Evolutionary conservation across 2,797 vertebrate genomes (phyloP).

Genomic region (Aeoliscus strigatus): DNA sequence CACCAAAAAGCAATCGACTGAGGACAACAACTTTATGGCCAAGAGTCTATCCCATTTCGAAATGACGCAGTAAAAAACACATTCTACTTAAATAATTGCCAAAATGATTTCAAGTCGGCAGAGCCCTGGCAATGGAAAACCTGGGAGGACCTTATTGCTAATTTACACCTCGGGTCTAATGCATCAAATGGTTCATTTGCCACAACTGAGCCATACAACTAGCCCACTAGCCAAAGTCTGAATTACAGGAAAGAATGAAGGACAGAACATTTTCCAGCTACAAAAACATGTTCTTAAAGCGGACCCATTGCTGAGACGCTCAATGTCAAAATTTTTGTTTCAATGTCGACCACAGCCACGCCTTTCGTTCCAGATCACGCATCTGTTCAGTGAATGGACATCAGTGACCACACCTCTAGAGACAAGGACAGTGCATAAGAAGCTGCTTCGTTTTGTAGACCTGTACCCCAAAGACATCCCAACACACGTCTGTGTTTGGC

Average conservation of each 20-base stretch:
- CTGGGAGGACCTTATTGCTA: constrained; percentile 38
- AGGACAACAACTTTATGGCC: constrained; percentile 62
- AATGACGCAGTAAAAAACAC: constrained; percentile 56
- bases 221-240: constrained; percentile 23
- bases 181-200: constrained; percentile 39
- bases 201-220: constrained; percentile 38
- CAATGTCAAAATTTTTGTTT: constrained; percentile 53
- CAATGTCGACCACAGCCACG: constrained; percentile 47
- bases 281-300: constrained; percentile 38
- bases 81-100: constrained; percentile 41
- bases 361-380: constrained; percentile 48
- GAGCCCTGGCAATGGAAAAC: constrained; percentile 53
- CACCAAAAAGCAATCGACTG: constrained; percentile 67
- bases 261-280: constrained; percentile 27
- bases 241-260: constrained; percentile 25
- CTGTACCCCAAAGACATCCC: constrained; percentile 80
- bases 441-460: constrained; percentile 84
- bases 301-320: constrained; percentile 37
- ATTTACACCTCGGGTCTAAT: constrained; percentile 50
- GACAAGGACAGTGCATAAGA: constrained; percentile 78
- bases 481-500: constrained; percentile 72
- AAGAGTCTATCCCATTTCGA: constrained; percentile 51
- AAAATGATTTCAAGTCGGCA: constrained; percentile 50
- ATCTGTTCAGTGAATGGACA: constrained; percentile 59
- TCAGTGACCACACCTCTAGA: constrained; percentile 63